A percentile compares a stretch with the other conserved stretches of the same genome.
Conservation (phyloP, 2,797 vertebrate species). For the Acanthis flammea region DNA sequence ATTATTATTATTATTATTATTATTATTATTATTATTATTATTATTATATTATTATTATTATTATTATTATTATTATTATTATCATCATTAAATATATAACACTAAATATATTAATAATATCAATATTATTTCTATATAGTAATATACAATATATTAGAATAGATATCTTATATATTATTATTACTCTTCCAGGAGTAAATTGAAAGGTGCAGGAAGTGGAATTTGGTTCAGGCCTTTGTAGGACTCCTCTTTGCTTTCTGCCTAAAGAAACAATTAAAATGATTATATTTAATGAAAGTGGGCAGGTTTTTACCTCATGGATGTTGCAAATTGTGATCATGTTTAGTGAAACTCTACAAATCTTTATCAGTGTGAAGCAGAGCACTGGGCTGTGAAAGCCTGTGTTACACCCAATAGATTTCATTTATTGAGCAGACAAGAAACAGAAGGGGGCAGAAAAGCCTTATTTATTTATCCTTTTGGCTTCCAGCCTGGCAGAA, state of each 20-base stretch:
- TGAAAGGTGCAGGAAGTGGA: background rate
- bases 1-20: background rate
- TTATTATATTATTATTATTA: background rate
- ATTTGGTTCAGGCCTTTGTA: background rate
- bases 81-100: background rate
- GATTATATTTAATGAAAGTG: background rate
- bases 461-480: background rate
- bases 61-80: background rate
- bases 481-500: background rate
- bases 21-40: background rate
- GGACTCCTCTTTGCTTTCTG: background rate
- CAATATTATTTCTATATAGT: too few relatives aligned
- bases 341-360: background rate
- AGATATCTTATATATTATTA: too few relatives aligned
- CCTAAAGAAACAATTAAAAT: background rate
- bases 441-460: slow-evolving; percentile 71
- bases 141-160: too few relatives aligned
- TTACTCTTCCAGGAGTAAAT: background rate
- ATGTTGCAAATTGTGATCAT: background rate
- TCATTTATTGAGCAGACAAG: background rate
- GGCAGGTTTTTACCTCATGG: background rate
- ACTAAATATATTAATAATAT: background rate
- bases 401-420: background rate
- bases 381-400: background rate
- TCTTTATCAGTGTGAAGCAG: background rate